Conservation (phyloP, 2,797 vertebrate genomes). For the Pangasius sanitwongsei region DNA sequence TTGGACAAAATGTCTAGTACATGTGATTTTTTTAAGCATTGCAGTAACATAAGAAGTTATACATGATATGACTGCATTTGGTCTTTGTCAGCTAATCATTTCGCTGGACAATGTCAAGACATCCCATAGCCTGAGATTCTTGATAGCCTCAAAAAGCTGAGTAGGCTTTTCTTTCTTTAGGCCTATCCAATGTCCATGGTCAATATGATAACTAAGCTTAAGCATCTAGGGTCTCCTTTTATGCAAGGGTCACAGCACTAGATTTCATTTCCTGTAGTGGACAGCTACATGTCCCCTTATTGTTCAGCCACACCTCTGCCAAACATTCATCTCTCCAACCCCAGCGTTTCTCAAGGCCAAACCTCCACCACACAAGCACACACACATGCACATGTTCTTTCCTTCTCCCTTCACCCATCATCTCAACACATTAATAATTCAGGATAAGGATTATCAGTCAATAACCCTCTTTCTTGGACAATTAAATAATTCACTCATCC, state of each 20-base stretch:
- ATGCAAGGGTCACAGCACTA: conserved; percentile 29
- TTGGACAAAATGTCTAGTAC: background rate
- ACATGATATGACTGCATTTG: background rate
- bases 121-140: conserved; percentile 28
- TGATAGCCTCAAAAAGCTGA: conserved; percentile 19
- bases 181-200: conserved; percentile 40
- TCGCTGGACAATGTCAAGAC: background rate
- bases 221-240: conserved; percentile 37
- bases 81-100: background rate
- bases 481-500: conserved; percentile 94
- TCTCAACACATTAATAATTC: conserved; percentile 92
- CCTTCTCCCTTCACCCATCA: conserved; percentile 68
- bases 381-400: conserved; percentile 54
- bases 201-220: conserved; percentile 44
- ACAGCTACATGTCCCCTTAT: conserved; percentile 25
- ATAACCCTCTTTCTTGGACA: conserved; percentile 87
- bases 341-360: conserved; percentile 13
- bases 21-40: background rate
- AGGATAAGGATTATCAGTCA: conserved; percentile 88
- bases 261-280: conserved; percentile 48
- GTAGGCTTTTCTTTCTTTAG: conserved; percentile 36
- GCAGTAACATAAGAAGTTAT: conserved; percentile 10
- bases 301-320: conserved; percentile 6
- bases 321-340: conserved; percentile 15
- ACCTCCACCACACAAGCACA: background rate